Conservation (phyloP, 2,888 invertebrate genomes). For the Ochlodes sylvanus region DNA sequence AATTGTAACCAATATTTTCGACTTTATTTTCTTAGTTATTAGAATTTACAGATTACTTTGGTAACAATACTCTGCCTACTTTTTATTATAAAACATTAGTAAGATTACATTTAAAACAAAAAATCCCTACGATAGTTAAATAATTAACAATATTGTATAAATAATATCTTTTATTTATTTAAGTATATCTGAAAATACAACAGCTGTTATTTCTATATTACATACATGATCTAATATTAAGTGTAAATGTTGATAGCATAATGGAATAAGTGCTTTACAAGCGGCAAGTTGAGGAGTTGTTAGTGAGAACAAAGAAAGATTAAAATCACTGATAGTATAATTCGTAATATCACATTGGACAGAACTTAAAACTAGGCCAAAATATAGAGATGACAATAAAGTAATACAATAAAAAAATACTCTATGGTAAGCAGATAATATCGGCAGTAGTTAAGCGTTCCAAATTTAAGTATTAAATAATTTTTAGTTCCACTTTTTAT, state of each 20-base stretch:
- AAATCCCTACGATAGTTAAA: neutral
- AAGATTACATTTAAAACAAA: too few relatives aligned
- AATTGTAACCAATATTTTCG: too few relatives aligned
- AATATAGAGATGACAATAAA: slow-evolving; percentile 2
- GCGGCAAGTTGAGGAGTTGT: neutral
- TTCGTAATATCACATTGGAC: slow-evolving; percentile 31
- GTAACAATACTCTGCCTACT: too few relatives aligned
- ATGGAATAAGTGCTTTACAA: too few relatives aligned
- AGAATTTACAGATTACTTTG: too few relatives aligned
- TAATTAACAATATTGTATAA: slow-evolving; percentile 1
- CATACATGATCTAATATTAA: neutral
- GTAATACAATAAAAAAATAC: slow-evolving; percentile 13
- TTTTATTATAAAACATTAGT: too few relatives aligned
- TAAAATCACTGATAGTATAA: neutral
- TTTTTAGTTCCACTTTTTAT: neutral
- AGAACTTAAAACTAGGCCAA: slow-evolving; percentile 24
- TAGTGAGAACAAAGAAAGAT: too few relatives aligned
- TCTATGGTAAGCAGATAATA: slow-evolving; percentile 7
- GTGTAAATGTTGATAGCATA: too few relatives aligned
- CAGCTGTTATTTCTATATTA: neutral
- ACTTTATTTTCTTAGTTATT: too few relatives aligned
- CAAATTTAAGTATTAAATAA: neutral
- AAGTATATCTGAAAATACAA: slow-evolving; percentile 1
- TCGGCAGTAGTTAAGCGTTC: neutral
- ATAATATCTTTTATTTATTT: neutral